These are phyloP conservation scores for Dendrophyllia cribrosa DNA, from an alignment of 64 coral and sea anemone genomes.

Conservation along the genomic window DNA sequence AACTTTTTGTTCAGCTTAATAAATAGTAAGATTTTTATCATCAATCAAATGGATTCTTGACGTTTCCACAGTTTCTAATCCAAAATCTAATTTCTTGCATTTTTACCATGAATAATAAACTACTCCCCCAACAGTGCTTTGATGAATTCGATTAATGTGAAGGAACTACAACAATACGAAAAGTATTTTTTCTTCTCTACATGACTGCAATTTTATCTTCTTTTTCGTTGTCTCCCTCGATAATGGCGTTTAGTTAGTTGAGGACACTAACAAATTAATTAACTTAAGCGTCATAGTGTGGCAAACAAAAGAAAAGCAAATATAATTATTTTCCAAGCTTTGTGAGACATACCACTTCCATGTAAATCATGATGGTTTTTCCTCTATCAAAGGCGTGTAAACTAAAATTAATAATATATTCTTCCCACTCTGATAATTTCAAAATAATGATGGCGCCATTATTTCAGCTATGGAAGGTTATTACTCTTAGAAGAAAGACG, in stretches of 20 bases:
- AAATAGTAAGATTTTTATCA: no score
- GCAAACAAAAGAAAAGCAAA: constrained; percentile 23
- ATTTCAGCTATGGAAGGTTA: background rate
- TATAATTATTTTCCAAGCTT: background rate
- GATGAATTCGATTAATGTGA: no score
- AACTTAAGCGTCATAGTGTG: background rate
- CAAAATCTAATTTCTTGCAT: no score
- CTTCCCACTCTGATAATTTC: no score
- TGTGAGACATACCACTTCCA: background rate
- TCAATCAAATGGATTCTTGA: no score
- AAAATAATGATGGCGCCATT: background rate
- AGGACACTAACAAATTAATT: constrained; percentile 4
- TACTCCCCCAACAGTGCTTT: no score
- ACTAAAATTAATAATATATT: background rate
- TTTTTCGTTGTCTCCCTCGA: background rate
- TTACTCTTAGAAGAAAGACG: background rate
- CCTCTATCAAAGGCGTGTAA: background rate
- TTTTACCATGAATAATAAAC: no score
- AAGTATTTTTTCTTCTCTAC: background rate
- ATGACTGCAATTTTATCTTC: background rate
- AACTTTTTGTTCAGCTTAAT: no score
- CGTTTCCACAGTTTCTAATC: no score
- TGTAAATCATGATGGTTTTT: background rate
- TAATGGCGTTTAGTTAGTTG: background rate
- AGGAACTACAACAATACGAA: no score